phyloP scores from a whole-genome alignment of 2,797 vertebrate species.

The Sarcoramphus papa region DNA sequence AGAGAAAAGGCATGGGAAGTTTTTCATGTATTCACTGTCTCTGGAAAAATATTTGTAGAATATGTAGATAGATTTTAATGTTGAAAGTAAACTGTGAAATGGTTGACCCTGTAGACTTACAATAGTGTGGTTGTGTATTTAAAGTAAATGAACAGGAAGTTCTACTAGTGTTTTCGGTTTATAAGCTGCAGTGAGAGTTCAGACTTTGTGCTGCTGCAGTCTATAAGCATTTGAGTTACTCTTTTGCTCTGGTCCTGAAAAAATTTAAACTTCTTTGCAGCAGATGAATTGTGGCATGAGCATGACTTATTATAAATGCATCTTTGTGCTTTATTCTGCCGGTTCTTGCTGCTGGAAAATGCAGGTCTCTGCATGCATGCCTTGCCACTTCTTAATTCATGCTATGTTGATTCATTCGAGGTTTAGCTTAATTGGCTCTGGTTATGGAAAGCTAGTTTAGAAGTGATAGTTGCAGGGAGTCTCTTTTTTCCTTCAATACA shows the following conservation, averaged over 20 bases:
- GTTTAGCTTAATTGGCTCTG: slow-evolving; percentile 26
- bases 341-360: not conserved
- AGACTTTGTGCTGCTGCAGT: not conserved
- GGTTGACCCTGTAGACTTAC: not conserved
- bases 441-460: not conserved
- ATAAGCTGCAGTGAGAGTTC: not conserved
- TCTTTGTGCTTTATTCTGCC: slow-evolving; percentile 27
- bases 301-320: not conserved
- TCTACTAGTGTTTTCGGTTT: slow-evolving; percentile 6
- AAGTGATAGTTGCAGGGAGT: not conserved
- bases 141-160: slow-evolving; percentile 41
- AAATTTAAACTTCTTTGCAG: not conserved
- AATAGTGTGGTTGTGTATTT: not conserved
- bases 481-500: not conserved
- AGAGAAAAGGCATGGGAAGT: not conserved
- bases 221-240: not conserved
- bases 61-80: not conserved
- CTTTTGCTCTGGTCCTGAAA: not conserved
- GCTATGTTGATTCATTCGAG: slow-evolving; percentile 28
- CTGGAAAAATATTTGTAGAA: not conserved
- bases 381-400: not conserved
- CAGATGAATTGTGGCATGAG: not conserved
- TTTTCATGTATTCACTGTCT: not conserved
- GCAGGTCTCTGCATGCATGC: slow-evolving; percentile 54
- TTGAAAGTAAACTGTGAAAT: slow-evolving; percentile 14